These are phyloP conservation scores for Saiga tatarica DNA, from an alignment of 2,113 vertebrate species.

Conservation along the genomic window DNA sequence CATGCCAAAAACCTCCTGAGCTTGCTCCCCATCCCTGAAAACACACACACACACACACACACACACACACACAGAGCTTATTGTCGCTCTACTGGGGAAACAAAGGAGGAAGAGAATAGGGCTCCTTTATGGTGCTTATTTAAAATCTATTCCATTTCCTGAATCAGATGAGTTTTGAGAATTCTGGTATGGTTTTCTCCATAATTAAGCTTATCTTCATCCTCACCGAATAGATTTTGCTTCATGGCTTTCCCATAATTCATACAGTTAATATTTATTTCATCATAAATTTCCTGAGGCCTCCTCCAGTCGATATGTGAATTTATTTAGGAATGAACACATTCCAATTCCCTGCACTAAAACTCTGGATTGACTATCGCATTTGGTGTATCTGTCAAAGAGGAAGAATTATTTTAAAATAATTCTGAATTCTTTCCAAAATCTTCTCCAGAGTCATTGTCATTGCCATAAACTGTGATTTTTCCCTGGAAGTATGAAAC, in stretches of 20 bases:
- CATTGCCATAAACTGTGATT: neutral
- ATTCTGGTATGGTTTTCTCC: neutral
- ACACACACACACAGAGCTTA: neutral
- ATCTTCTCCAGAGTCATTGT: neutral
- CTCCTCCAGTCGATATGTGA: neutral
- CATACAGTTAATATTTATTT: conserved; percentile 35
- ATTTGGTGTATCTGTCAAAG: neutral
- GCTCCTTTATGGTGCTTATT: neutral
- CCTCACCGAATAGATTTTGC: neutral
- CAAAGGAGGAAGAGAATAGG: neutral
- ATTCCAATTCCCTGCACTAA: neutral
- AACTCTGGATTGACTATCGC: neutral
- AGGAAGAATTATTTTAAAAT: neutral
- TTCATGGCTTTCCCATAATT: neutral
- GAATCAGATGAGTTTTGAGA: neutral
- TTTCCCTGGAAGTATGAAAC: neutral
- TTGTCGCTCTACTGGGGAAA: neutral
- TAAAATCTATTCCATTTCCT: neutral
- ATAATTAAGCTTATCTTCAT: neutral
- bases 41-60: neutral
- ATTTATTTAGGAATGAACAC: neutral
- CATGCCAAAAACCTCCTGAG: neutral
- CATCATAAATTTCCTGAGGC: neutral
- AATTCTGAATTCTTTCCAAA: neutral
- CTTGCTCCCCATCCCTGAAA: neutral